Evolutionary conservation across 2,797 vertebrate genomes (phyloP), one percentile per base, ranked within the genome.

Genomic region (Antennarius maculatus): DNA sequence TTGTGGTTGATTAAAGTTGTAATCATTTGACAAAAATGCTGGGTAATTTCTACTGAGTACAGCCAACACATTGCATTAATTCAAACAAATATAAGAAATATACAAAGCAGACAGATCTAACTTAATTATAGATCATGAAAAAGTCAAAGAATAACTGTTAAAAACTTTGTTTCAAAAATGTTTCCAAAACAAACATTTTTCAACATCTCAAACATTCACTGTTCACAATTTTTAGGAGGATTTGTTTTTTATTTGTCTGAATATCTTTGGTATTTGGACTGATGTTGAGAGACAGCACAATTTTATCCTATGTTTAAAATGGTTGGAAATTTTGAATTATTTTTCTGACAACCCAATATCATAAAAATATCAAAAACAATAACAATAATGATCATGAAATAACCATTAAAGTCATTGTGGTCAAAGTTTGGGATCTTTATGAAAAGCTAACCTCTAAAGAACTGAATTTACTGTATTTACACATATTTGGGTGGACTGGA

Each of bases 401-500:
- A 37, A 64, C 16, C 7, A 39, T 1, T n/a, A 41, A 23, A 2
- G 23, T 23, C 23, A 23, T 27, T 37, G 42, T 9, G 29, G 9
- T 23, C 46, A 64, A 29, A 34, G 14, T 63, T 68, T 62, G 12
- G 18, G 50, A 50, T 16, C 42, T 59, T 60, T 43, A 56, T 64
- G 11, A 71, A 64, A 58, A 49, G 7, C 34, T 75, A 51, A 41
- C 7, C 3, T 68, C 54, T 43, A 47, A n/a, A 71, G 51, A 61
- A 39, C 1, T 18, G 14, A 55, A 34, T 34, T 34, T 34, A 8
- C 79, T 70, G 67, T 13, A 23, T 23, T 23, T 23, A 23, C 69
- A 68, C 84, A 92, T 91, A 83, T 34, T 85, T 90, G 90, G 88
- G 72, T 57, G 61, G 71, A 81, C 79, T 57, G 31, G 69, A 62